These are phyloP conservation scores for Acronicta leporina DNA, from an alignment of 2,888 invertebrate species.

Conservation along the genomic window DNA sequence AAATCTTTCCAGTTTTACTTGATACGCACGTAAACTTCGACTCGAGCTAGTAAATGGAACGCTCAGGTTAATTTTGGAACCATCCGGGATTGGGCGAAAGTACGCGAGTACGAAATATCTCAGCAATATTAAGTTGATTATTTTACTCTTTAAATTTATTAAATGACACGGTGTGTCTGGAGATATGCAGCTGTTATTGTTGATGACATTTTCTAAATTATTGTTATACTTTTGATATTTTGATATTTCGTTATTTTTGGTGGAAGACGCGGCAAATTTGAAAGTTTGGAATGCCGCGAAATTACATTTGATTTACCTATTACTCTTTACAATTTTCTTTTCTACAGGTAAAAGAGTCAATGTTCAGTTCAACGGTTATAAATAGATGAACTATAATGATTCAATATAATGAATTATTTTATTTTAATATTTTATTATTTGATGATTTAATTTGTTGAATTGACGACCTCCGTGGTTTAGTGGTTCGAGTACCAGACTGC, in stretches of 20 bases:
- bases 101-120: conserved; percentile 66
- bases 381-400: not conserved
- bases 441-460: no score
- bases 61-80: conserved; percentile 87
- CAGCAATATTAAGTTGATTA: conserved; percentile 65
- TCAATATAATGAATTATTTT: no score
- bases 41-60: conserved; percentile 75
- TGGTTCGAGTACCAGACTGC: no score
- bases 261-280: conserved; percentile 49
- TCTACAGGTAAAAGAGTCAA: not conserved
- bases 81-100: conserved; percentile 77
- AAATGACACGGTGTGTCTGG: conserved; percentile 21
- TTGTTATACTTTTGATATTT: conserved; percentile 28
- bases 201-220: conserved; percentile 23
- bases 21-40: conserved; percentile 74
- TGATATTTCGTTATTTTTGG: conserved; percentile 7
- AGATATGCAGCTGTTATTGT: conserved; percentile 17
- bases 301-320: no score
- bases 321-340: not conserved
- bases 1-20: conserved; percentile 69
- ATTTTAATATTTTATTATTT: no score
- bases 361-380: not conserved
- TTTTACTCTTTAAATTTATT: conserved; percentile 47
- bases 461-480: no score
- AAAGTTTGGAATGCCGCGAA: conserved; percentile 14